These are phyloP conservation scores for Archivesica marissinica DNA, from an alignment of 1,140 invertebrate genomes.

Conservation along the genomic window DNA sequence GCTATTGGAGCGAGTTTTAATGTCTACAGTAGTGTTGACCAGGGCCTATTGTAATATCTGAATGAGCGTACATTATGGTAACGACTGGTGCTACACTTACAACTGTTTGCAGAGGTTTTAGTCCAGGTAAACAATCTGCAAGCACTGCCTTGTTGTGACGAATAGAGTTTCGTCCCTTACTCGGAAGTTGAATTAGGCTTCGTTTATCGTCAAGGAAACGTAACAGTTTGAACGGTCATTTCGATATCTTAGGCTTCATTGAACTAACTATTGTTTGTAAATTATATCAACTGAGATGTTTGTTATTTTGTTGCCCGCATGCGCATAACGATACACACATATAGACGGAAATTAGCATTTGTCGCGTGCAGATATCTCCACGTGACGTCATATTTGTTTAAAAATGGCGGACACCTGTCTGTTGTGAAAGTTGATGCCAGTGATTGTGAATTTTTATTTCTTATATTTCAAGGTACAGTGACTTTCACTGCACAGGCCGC, in stretches of 20 bases:
- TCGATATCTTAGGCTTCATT: no score
- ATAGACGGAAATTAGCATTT: no score
- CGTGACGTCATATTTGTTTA: constrained; percentile 76
- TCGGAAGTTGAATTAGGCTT: constrained; percentile 27
- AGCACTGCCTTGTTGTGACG: neutral
- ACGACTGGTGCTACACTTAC: neutral
- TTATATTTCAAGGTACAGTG: neutral
- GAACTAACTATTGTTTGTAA: no score
- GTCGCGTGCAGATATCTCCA: constrained; percentile 58
- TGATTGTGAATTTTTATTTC: constrained; percentile 43
- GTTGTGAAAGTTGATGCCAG: constrained; percentile 18
- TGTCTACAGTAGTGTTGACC: no score
- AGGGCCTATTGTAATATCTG: no score
- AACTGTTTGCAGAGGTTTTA: neutral
- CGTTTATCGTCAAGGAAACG: constrained; percentile 30
- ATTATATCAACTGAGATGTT: neutral
- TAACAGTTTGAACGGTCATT: no score
- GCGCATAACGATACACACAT: no score
- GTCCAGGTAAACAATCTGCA: constrained; percentile 38
- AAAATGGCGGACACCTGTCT: constrained; percentile 68
- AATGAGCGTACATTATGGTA: no score
- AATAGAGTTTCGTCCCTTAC: constrained; percentile 38
- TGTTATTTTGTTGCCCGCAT: neutral
- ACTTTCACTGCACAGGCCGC: neutral
- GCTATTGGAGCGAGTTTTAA: no score